Base-by-base conservation (phyloP, 2,113 vertebrate genomes). In the Indri indri region DNA sequence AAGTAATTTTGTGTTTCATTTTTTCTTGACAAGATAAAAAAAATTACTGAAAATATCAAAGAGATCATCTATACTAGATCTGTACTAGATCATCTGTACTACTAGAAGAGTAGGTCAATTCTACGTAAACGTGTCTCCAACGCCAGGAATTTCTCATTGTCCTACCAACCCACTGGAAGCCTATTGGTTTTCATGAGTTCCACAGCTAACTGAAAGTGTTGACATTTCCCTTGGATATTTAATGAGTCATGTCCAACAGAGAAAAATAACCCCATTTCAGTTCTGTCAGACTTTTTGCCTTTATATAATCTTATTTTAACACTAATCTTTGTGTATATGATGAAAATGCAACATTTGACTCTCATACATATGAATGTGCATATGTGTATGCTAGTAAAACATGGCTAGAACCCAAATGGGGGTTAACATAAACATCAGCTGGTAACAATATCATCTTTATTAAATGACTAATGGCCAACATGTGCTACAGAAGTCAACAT, bases 11-110 rank as follows among this genome's bases (percentile, higher is more conserved):
- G 42, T 90, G 32, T 88, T 97, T 76, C 25, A 34, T 80, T 47
- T 91, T 84, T 93, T 83, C 34, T 82, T n/a, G 71, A 91, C 40
- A 90, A 74, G 20, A 80, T 85, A 32, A 50, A 95, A 91, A 91
- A 37, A 63, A 34, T 37, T 79, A 32, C 47, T 61, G 30, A 90
- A 95, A 91, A 57, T 37, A 76, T 61, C 76, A 61, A 70, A 89
- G 73, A 42, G 4, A 66, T 71, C 32, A 82, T 61, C 14, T 25
- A 50, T 59, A 22, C 52, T 73, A 74, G 6, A 50, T 73, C n/a
- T 50, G 18, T 17, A 79, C 50, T 88, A 86, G 3, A 32, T 65
- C 20, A 47, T 61, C 25, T 93, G 37, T 59, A 61, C 25, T 85
- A 25, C 52, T 83, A 45, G 54, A 77, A 94, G 40, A 50, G 13